These are phyloP conservation scores for Netelia fuscicornis DNA, from an alignment of 2,888 invertebrate genomes.

Conservation along the genomic window DNA sequence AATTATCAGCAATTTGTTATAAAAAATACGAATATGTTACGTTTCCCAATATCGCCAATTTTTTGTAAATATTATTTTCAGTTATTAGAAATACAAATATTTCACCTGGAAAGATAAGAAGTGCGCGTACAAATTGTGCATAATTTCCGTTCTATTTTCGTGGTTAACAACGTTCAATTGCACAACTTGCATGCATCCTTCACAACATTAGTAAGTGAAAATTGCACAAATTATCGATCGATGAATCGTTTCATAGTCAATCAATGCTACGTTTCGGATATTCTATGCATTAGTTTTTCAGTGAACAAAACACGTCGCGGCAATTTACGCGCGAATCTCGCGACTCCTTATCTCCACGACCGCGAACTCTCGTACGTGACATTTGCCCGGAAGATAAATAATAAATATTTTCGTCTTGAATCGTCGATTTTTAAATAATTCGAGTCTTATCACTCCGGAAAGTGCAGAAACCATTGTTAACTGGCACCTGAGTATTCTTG, in stretches of 20 bases:
- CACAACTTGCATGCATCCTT: slow-evolving; percentile 53
- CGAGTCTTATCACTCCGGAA: neutral
- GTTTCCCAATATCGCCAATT: slow-evolving; percentile 41
- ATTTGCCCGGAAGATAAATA: slow-evolving; percentile 32
- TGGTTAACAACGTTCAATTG: slow-evolving; percentile 37
- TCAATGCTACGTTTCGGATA: slow-evolving; percentile 28
- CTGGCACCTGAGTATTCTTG: neutral
- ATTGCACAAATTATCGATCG: slow-evolving; percentile 14
- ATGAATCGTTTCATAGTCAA: slow-evolving; percentile 42
- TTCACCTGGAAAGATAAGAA: slow-evolving; percentile 43
- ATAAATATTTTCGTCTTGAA: slow-evolving; percentile 45
- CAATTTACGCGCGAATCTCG: slow-evolving; percentile 15
- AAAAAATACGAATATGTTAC: slow-evolving; percentile 52
- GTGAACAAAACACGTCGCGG: slow-evolving; percentile 1
- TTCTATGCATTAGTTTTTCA: neutral
- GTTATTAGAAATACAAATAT: slow-evolving; percentile 47
- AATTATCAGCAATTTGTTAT: slow-evolving; percentile 50
- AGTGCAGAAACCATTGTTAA: slow-evolving; percentile 12
- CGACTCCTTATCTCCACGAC: slow-evolving; percentile 42
- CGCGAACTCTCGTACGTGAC: slow-evolving; percentile 47
- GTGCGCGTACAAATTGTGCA: slow-evolving; percentile 20
- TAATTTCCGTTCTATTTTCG: slow-evolving; percentile 9
- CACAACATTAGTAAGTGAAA: slow-evolving; percentile 21
- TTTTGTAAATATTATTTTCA: slow-evolving; percentile 49
- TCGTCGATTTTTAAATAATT: slow-evolving; percentile 19